Evolutionary conservation across 2,888 invertebrate genomes (phyloP), one percentile per base, ranked within the genome.

Genomic region (Drosophila multiciliata): DNA sequence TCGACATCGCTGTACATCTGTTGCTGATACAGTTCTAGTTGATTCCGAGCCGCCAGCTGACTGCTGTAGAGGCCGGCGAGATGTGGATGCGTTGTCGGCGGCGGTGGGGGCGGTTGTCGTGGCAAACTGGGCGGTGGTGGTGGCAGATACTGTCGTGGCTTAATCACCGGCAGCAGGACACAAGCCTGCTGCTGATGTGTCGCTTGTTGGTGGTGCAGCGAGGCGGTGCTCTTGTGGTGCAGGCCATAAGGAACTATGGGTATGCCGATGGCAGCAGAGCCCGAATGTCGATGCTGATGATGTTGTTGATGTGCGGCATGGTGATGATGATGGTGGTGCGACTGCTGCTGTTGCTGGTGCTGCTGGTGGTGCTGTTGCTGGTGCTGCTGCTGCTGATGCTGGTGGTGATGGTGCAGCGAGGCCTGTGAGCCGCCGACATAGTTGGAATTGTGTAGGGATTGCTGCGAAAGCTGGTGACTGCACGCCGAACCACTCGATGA

Each of bases 1-100:
- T 98, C 98, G 4, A 97, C 97, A 90, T 98, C 98, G 72, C 98
- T 98, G 88, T 97, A 97, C 66, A 98, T 94, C 91, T 98, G 98
- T 90, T 97, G 97, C 86, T 97, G 97, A 89, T 97, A 98, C 89
- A 97, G 96, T 76, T 97, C 97, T 73, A 97, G 96, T 91, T 97
- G 97, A 32, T 96, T 95, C 23, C 95, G 94, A 0, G 96, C 95
- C 40, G 96, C 95, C 50, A 96, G 93, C 83, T 96, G 96, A 82
- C 95, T 95, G 40, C 95, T 95, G 84, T 96, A 96, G 1, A 96
- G 60, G 0, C 96, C 96, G 0, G 97, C 96, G 5, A 95, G 95
- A 0, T 96, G 82, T 7, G 86, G 95, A 33, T 94, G 94, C 0
- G 96, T 95, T 12, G 94, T 94, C 12, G 95, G 94, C 6, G 96